Evolutionary conservation across 2,113 vertebrate genomes (phyloP).

Genomic region (Struthidea cinerea): DNA sequence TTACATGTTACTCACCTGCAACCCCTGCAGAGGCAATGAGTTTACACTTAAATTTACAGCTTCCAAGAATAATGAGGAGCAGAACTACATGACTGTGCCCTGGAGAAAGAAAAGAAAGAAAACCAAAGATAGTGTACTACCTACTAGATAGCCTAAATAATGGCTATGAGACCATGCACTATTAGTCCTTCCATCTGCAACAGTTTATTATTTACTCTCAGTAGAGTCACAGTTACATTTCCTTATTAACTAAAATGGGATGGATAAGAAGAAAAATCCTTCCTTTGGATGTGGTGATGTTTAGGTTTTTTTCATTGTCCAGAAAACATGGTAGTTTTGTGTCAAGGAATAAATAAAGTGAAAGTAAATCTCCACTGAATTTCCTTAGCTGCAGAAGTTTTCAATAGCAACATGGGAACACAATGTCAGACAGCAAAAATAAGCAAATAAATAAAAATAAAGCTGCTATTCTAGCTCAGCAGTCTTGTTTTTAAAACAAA

Average conservation of each 20-base stretch:
- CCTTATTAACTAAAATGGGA: not conserved
- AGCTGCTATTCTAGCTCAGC: not conserved
- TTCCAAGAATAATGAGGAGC: constrained; percentile 8
- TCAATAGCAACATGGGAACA: not conserved
- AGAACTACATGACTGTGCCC: constrained; percentile 7
- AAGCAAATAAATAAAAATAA: constrained; percentile 33
- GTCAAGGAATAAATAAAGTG: not conserved
- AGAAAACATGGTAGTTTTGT: not conserved
- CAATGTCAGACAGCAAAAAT: not conserved
- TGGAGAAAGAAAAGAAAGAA: constrained; percentile 50
- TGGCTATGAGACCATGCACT: not conserved
- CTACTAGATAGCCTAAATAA: constrained; percentile 29
- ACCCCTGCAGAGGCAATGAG: constrained; percentile 44
- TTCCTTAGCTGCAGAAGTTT: constrained; percentile 22
- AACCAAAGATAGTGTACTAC: constrained; percentile 19
- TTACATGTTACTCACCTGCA: constrained; percentile 5
- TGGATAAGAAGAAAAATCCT: not conserved
- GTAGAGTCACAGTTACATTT: not conserved
- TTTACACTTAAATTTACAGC: constrained; percentile 20
- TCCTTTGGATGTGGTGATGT: not conserved
- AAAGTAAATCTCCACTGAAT: constrained; percentile 1
- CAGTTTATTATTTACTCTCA: not conserved
- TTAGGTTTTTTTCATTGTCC: not conserved
- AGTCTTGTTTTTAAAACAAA: not conserved
- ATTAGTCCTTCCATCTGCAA: not conserved